phyloP scores from a whole-genome alignment of 2,797 vertebrate species.

The Eurystomus glaucurus region DNA sequence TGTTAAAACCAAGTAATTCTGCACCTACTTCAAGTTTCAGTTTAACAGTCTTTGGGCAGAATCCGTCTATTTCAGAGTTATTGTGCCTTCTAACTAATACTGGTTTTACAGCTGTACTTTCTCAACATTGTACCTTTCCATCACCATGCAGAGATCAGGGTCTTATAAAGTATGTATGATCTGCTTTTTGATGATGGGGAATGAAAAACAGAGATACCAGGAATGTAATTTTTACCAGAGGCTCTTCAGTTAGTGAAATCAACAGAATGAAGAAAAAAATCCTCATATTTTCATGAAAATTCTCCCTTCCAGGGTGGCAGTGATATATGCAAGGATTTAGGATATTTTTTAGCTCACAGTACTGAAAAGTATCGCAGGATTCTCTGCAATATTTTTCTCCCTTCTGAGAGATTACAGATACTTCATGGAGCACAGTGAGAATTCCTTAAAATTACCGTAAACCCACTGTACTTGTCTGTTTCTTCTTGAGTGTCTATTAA shows the following conservation, averaged over 20 bases:
- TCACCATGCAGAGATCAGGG: not conserved
- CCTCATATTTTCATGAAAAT: not conserved
- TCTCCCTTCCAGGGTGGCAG: not conserved
- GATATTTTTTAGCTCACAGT: not conserved
- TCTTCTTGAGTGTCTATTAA: not conserved
- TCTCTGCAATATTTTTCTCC: not conserved
- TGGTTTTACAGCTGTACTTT: not conserved
- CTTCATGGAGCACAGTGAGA: slow-evolving; percentile 6
- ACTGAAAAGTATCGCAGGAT: not conserved
- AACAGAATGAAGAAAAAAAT: not conserved
- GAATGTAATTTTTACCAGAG: not conserved
- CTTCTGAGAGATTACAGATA: not conserved
- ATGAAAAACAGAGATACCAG: not conserved
- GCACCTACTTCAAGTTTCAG: not conserved
- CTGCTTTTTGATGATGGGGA: not conserved
- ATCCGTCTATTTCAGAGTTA: not conserved
- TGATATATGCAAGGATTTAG: not conserved
- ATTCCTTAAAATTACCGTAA: not conserved
- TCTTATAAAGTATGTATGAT: not conserved
- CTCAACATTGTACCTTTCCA: rapidly evolving
- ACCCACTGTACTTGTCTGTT: not conserved
- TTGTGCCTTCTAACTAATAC: not conserved
- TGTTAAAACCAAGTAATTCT: not conserved
- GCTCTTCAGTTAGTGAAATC: not conserved
- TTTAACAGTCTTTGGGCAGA: not conserved